Base-by-base conservation (phyloP, 2,888 invertebrate genomes). In the Cosmia pyralina region DNA sequence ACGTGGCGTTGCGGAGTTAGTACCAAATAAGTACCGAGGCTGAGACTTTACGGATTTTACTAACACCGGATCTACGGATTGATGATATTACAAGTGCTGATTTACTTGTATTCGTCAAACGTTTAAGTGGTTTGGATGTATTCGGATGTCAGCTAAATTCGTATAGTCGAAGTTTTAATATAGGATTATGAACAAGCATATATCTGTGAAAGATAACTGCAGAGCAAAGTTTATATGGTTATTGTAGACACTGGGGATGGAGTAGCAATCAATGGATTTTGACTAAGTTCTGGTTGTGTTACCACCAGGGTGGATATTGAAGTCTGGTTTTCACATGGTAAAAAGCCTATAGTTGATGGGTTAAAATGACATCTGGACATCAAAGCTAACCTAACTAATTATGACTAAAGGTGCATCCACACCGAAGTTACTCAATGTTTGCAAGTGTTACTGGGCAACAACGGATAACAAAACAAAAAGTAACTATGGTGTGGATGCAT, bases 11-110 rank as follows among this genome's bases (percentile, higher is more conserved):
- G 71, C 78, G 75, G 74, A 77, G 60, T 83, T 77, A 82, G 73
- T 85, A 85, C 84, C 76, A 85, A 70, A 72, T 82, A 80, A 85
- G 82, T 85, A 84, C 85, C 80, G 84, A 69, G 10, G 50, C 63
- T n/a, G 28, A 70, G 22, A 70, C 7, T 82, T 22, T 72, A 74
- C 65, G 59, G 34, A 74, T 73, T 69, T 80, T 72, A 68, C 41
- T 28, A n/a, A 13, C 11, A 41, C 38, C 22, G 8, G 41, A 66
- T 53, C n/a, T 46, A 44, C 50, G 22, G 50, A 64, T 52, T 73
- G 72, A n/a, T 13, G 28, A n/a, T 55, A 50, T 50, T 57, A 13
- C 4, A 59, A 75, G n/a, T 44, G 19, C 19, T 57, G 13, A 46
- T 60, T 60, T 15, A 38, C 22, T 52, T 52, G 6, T 28, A 41